Evolutionary conservation across 1,140 invertebrate genomes (phyloP).

Genomic region (Drosophila azteca): DNA sequence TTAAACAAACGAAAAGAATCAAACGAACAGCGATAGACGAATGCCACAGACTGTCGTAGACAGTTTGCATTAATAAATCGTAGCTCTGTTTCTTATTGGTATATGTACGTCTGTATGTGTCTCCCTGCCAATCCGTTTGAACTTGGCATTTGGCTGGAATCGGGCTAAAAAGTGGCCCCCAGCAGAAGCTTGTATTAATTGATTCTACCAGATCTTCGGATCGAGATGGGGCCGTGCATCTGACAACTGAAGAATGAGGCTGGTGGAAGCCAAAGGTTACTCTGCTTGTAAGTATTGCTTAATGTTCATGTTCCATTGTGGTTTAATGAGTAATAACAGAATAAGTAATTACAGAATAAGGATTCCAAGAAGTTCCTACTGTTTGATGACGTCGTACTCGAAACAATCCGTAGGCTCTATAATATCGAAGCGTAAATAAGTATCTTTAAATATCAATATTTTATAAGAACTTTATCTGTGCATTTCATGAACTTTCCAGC

Average conservation of each 20-base stretch:
- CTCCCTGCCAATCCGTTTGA: constrained; percentile 41
- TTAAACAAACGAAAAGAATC: constrained; percentile 68
- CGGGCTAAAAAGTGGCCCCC: constrained; percentile 21
- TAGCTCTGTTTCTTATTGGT: constrained; percentile 33
- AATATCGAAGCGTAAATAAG: not conserved
- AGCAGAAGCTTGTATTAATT: constrained; percentile 40
- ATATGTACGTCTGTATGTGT: constrained; percentile 12
- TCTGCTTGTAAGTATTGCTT: constrained; percentile 30
- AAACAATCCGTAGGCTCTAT: too few species aligned
- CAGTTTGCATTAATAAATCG: constrained; percentile 76
- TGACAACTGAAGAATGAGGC: constrained; percentile 33
- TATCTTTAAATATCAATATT: constrained; percentile 2
- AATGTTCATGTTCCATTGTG: constrained; percentile 8
- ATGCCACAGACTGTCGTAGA: constrained; percentile 45
- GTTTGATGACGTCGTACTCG: too few species aligned
- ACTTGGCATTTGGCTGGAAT: constrained; percentile 61
- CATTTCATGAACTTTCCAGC: constrained; percentile 6
- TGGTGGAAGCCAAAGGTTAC: constrained; percentile 32
- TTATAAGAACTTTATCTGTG: constrained; percentile 1
- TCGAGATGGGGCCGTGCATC: constrained; percentile 30
- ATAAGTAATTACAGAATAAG: too few species aligned
- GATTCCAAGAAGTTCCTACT: too few species aligned
- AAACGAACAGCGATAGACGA: constrained; percentile 66
- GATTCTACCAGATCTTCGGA: constrained; percentile 40
- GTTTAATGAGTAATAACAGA: too few species aligned